Conservation (phyloP, 1,140 invertebrate species). For the Apis florea region DNA sequence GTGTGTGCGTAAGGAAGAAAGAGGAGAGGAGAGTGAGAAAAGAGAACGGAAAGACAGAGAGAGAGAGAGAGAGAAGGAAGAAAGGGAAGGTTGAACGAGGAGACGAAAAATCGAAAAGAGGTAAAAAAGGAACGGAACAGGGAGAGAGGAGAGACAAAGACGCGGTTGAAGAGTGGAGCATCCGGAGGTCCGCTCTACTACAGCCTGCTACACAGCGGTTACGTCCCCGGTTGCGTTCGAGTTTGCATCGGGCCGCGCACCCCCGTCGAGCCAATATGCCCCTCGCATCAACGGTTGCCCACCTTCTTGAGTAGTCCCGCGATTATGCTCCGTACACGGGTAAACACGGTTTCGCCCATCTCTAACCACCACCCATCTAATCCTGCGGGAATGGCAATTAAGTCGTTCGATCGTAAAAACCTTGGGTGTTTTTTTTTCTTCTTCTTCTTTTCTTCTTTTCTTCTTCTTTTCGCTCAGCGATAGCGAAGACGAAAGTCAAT, state of each 20-base stretch:
- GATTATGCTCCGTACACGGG: slow-evolving; percentile 56
- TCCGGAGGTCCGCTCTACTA: slow-evolving; percentile 63
- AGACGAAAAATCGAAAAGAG: slow-evolving; percentile 46
- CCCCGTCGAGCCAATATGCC: slow-evolving; percentile 79
- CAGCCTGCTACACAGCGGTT: slow-evolving; percentile 55
- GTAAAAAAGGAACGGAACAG: not conserved
- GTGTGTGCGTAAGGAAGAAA: not conserved
- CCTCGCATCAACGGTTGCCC: slow-evolving; percentile 73
- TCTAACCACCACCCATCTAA: slow-evolving; percentile 32
- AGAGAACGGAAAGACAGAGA: slow-evolving; percentile 5
- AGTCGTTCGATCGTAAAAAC: slow-evolving; percentile 60
- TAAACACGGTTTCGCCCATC: slow-evolving; percentile 37
- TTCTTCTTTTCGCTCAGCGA: too few relatives aligned
- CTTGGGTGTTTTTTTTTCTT: too few relatives aligned
- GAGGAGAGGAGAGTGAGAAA: not conserved
- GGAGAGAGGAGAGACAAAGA: slow-evolving; percentile 4
- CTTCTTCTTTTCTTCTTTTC: not conserved
- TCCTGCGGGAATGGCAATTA: slow-evolving; percentile 44
- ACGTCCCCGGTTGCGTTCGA: slow-evolving; percentile 66
- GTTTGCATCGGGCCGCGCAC: slow-evolving; percentile 66
- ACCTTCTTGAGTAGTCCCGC: slow-evolving; percentile 77
- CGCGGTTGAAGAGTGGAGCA: slow-evolving; percentile 58
- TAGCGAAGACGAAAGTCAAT: not conserved
- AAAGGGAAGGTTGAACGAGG: slow-evolving; percentile 40
- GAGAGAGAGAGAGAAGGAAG: not conserved